A percentile compares a stretch with the other conserved stretches of the same genome.
These are phyloP conservation scores for Lophius americanus DNA, from an alignment of 2,797 vertebrate species.

Conservation along the genomic window DNA sequence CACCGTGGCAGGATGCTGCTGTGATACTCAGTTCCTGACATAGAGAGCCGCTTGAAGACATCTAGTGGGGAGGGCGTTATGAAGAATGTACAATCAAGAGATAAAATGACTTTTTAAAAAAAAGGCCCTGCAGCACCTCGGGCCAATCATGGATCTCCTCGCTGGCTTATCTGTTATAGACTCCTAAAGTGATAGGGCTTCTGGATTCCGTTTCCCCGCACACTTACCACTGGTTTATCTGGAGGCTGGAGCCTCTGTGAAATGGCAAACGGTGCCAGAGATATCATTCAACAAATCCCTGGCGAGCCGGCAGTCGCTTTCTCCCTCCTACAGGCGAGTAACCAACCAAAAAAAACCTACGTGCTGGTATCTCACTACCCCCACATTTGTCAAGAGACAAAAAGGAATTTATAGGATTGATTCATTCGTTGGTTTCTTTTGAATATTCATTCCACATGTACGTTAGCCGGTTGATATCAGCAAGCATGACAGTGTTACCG, in stretches of 20 bases:
- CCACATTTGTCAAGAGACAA: slow-evolving; percentile 19
- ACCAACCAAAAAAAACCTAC: background rate
- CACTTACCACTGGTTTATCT: slow-evolving; percentile 81
- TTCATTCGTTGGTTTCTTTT: background rate
- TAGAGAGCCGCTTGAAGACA: slow-evolving; percentile 30
- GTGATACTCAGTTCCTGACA: slow-evolving; percentile 15
- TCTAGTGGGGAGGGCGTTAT: slow-evolving; percentile 13
- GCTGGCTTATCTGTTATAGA: slow-evolving; percentile 80
- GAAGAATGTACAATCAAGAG: slow-evolving; percentile 58
- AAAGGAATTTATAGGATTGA: slow-evolving; percentile 11
- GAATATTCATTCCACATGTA: slow-evolving; percentile 11
- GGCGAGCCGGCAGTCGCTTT: slow-evolving; percentile 40
- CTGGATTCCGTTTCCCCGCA: slow-evolving; percentile 81
- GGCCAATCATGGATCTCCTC: slow-evolving; percentile 67
- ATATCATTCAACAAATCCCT: slow-evolving; percentile 71
- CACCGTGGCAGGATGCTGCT: slow-evolving; percentile 30
- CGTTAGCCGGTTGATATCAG: too few species aligned
- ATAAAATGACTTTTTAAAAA: slow-evolving; percentile 76
- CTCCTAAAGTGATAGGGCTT: slow-evolving; percentile 81
- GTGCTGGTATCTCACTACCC: slow-evolving; percentile 28
- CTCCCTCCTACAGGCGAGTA: slow-evolving; percentile 23
- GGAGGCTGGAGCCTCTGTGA: slow-evolving; percentile 75
- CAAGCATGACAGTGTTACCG: too few species aligned
- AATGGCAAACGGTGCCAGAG: slow-evolving; percentile 74
- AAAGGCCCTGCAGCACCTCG: slow-evolving; percentile 37